Evolutionary conservation across 2,888 invertebrate species (phyloP), one percentile per base, ranked within the genome.

Genomic region (Drosophila tripunctata): DNA sequence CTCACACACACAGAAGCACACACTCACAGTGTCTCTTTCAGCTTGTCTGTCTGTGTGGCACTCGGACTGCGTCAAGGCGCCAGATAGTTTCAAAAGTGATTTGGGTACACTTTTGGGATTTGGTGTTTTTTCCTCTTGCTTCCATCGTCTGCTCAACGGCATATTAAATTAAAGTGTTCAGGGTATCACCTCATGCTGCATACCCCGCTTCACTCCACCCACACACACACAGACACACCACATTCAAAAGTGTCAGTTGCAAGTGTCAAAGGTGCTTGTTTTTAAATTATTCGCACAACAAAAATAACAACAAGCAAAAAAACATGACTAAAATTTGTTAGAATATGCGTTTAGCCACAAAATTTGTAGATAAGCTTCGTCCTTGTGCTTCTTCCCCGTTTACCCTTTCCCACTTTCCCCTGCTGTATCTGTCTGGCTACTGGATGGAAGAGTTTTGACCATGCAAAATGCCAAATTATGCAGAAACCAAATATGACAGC

Each of bases 41-140:
- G 30, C 54, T 44, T 55, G 51, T 43, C 33, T 47, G 67, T 61
- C 27, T 62, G 48, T 40, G 38, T 48, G 67, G 43, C 35, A 22
- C 40, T 56, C 17, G 70, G 74, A 60, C 67, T 67, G 76, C 62
- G 69, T 72, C 77, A 82, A 87, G 79, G 79, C 79, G 79, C 76
- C 68, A 78, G 80, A 86, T 86, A 87, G 87, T 87, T 85, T 86
- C 83, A 87, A 85, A 87, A 84, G 83, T 85, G 85, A 85, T 85
- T 82, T 86, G 87, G 87, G 88, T 85, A 78, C 70, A 85, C 85
- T 84, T 87, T 85, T 68, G 83, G 85, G 83, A 81, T 78, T 77
- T 77, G 82, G 64, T 75, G n/a, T n/a, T n/a, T 77, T 75, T 74
- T 48, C 47, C 33, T 40, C 19, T 43, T 33, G 31, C 33, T 24